Evolutionary conservation across 2,797 vertebrate species (phyloP), one percentile per base, ranked within the genome.

Genomic region (Helarctos malayanus): DNA sequence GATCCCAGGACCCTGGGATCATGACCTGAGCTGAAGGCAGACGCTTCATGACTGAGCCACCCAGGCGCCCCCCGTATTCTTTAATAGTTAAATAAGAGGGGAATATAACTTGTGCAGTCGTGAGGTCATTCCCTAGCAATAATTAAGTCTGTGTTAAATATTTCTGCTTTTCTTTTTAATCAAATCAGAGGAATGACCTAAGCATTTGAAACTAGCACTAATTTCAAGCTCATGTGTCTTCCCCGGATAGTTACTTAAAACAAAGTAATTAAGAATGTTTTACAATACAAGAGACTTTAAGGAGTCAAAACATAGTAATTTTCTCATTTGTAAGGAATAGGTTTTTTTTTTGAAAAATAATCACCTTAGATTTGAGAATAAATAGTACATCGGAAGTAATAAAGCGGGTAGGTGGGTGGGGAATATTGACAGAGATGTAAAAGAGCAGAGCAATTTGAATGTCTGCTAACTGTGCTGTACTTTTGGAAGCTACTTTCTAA

Each of bases 131-230:
- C 29, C 63, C 38, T 32, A 76, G 63, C 54, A 87, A 83, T 76
- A 75, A 91, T 16, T 71, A 85, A 91, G 88, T 71, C 25, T 78
- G 1, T 91, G 45, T 89, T 97, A 83, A 57, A 82, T 32, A 78
- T 92, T 89, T 92, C 38, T 89, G 19, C 32, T 47, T 92, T 23
- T 82, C 23, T 71, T 76, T 91, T 84, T 89, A 47, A 71, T 73
- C 71, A n/a, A 87, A 56, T 65, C 29, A 75, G 27, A 84, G 16
- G 61, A 12, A 38, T 88, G 25, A 65, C 12, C 19, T 63, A 57
- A 93, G 14, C 68, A 32, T 93, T 95, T n/a, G 87, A 49, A 91
- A 35, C 47, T 61, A 56, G 49, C 5, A 14, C 25, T 81, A 19
- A 73, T 89, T 84, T 92, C 38, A 91, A 41, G 54, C 11, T 84